A percentile compares a stretch with the other conserved stretches of the same genome.
These are phyloP conservation scores for Ictalurus furcatus DNA, from an alignment of 2,113 vertebrate species.

Conservation along the genomic window DNA sequence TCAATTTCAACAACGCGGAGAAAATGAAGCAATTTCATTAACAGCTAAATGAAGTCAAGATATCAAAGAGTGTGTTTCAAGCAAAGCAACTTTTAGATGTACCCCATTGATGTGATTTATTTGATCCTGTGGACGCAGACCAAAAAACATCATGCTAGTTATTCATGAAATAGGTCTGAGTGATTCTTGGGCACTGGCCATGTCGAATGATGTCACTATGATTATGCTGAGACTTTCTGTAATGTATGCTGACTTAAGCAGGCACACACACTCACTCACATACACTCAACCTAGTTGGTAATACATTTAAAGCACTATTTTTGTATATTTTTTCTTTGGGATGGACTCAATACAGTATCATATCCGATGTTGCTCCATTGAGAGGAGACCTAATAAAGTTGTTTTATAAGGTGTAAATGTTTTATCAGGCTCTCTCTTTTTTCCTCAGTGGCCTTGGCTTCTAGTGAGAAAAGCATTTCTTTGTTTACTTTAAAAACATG, in stretches of 20 bases:
- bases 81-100: slow-evolving; percentile 28
- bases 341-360: neutral
- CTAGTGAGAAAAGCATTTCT: neutral
- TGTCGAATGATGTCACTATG: slow-evolving; percentile 59
- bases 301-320: slow-evolving; percentile 43
- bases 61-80: slow-evolving; percentile 13
- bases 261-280: slow-evolving; percentile 32
- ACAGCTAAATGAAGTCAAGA: slow-evolving; percentile 21
- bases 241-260: slow-evolving; percentile 62
- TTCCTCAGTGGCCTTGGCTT: neutral
- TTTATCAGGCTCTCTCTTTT: slow-evolving; percentile 14
- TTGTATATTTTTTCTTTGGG: slow-evolving; percentile 13
- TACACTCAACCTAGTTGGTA: slow-evolving; percentile 27
- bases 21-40: slow-evolving; percentile 24
- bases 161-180: slow-evolving; percentile 48
- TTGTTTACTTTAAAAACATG: slow-evolving; percentile 23
- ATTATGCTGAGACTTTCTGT: slow-evolving; percentile 54
- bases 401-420: slow-evolving; percentile 38
- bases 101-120: slow-evolving; percentile 42
- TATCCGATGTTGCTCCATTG: neutral
- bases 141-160: slow-evolving; percentile 43
- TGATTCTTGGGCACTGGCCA: slow-evolving; percentile 55
- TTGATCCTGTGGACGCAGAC: slow-evolving; percentile 33
- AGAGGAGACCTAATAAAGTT: slow-evolving; percentile 9
- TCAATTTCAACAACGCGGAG: neutral